These are phyloP conservation scores for Phalacrocorax aristotelis DNA, from an alignment of 2,113 vertebrate species.

Conservation along the genomic window DNA sequence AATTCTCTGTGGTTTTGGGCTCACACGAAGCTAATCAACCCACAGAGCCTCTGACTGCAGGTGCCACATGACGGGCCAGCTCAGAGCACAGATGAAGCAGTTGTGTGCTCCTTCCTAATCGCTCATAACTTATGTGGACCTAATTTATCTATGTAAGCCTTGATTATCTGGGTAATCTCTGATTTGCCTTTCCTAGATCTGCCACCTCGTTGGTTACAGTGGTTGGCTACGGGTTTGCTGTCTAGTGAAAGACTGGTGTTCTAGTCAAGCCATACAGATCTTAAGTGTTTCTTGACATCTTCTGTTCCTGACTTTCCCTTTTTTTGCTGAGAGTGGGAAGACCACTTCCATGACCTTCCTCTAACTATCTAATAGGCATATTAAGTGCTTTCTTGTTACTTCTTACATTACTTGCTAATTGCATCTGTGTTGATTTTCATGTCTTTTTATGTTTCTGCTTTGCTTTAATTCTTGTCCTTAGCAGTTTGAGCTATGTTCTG, in stretches of 20 bases:
- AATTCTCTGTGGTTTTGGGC: not conserved
- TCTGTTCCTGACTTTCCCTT: not conserved
- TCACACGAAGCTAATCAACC: not conserved
- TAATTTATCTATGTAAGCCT: not conserved
- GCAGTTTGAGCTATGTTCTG: not conserved
- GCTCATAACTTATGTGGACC: not conserved
- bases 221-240: not conserved
- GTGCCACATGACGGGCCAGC: not conserved
- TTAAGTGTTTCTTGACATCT: not conserved
- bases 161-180: not conserved
- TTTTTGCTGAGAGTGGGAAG: not conserved
- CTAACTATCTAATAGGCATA: not conserved
- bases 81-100: not conserved
- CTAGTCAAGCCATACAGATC: not conserved
- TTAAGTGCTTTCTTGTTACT: not conserved
- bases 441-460: not conserved
- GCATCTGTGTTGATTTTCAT: not conserved
- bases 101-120: not conserved
- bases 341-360: not conserved
- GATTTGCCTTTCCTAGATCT: not conserved
- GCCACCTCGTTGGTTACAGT: not conserved
- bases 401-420: not conserved
- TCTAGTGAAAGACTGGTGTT: not conserved
- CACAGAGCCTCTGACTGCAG: not conserved
- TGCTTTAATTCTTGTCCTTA: not conserved